A percentile compares a stretch with the other conserved stretches of the same genome.
Evolutionary conservation across 2,888 invertebrate genomes (phyloP).

Genomic region (Corbicula japonica): DNA sequence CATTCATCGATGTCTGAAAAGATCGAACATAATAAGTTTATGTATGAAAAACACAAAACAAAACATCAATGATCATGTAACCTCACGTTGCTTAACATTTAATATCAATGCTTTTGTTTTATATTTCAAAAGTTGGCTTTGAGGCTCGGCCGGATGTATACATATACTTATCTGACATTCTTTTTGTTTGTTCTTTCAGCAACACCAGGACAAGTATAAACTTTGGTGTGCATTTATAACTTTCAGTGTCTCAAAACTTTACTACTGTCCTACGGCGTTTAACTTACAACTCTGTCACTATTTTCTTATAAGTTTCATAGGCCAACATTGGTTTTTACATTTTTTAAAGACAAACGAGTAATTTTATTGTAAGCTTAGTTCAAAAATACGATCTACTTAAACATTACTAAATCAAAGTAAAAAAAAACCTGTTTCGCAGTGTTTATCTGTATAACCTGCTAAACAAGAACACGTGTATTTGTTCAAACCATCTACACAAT

Average conservation of each 20-base stretch:
- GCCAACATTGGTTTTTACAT: background rate
- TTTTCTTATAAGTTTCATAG: background rate
- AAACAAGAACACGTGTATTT: slow-evolving; percentile 34
- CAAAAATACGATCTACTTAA: background rate
- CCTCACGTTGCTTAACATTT: too few species aligned
- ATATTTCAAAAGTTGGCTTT: background rate
- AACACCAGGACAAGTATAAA: too few species aligned
- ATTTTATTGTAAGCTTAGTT: background rate
- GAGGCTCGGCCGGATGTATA: background rate
- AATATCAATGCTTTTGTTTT: too few species aligned
- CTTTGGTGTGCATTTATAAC: too few species aligned
- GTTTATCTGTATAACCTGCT: slow-evolving; percentile 21
- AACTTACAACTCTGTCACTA: background rate
- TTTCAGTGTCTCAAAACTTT: background rate
- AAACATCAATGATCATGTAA: too few species aligned
- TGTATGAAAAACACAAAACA: background rate
- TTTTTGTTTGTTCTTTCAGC: background rate
- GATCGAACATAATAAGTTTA: background rate
- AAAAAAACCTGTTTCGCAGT: slow-evolving; percentile 36
- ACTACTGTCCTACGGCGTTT: background rate
- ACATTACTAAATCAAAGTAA: background rate
- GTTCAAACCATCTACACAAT: slow-evolving; percentile 39
- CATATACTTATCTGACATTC: background rate
- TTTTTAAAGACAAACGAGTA: background rate
- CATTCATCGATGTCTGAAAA: slow-evolving; percentile 35